phyloP scores from a whole-genome alignment of 2,797 vertebrate species.

The Betta splendens region DNA sequence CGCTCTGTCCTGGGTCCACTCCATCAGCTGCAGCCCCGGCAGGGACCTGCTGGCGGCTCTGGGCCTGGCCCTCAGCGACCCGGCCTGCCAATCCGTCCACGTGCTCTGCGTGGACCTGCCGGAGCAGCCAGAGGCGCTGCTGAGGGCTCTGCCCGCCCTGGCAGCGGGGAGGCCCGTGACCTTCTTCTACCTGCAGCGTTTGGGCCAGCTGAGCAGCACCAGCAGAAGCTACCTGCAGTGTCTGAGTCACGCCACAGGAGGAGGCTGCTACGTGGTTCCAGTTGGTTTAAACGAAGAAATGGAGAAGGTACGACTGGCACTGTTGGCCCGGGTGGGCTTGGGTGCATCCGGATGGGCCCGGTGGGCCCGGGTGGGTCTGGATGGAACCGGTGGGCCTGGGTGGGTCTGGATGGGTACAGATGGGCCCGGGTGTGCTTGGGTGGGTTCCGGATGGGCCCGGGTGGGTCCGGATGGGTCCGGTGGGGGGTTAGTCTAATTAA shows the following conservation, averaged over 20 bases:
- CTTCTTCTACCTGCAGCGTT: conserved; percentile 64
- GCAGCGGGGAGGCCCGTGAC: conserved; percentile 59
- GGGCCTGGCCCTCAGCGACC: conserved; percentile 66
- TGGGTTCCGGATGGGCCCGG: too few relatives aligned
- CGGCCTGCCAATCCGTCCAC: conserved; percentile 71
- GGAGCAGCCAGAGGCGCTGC: conserved; percentile 55
- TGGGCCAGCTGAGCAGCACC: conserved; percentile 30
- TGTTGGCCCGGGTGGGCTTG: too few relatives aligned
- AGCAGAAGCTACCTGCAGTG: conserved; percentile 62
- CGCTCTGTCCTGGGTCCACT: conserved; percentile 76
- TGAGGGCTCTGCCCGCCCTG: conserved; percentile 54
- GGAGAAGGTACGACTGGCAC: conserved; percentile 60
- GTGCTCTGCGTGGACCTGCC: conserved; percentile 64
- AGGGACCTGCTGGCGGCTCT: conserved; percentile 68
- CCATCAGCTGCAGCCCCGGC: conserved; percentile 68
- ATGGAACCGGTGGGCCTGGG: too few relatives aligned
- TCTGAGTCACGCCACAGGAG: conserved; percentile 64
- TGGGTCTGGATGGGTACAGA: too few relatives aligned
- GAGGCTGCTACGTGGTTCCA: conserved; percentile 67
- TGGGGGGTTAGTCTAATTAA: too few relatives aligned
- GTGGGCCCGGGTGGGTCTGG: too few relatives aligned
- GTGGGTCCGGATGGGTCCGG: too few relatives aligned
- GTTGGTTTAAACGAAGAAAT: conserved; percentile 40
- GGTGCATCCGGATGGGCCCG: too few relatives aligned
- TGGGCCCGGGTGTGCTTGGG: too few relatives aligned